Conservation (phyloP, 2,888 invertebrate species). For the Nomada ruficornis region DNA sequence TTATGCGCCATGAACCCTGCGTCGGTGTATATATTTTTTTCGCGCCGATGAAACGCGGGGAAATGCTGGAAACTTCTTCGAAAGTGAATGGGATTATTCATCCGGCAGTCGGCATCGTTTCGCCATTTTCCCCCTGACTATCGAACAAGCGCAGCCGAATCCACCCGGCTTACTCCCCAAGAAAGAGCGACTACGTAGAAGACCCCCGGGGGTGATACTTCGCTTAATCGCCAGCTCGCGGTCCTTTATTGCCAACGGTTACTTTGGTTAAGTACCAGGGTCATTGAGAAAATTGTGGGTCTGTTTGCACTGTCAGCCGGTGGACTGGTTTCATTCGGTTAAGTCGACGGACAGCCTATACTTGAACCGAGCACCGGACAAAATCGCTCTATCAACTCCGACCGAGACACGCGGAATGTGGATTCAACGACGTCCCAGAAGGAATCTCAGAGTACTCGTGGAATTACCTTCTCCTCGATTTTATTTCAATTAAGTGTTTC, state of each 20-base stretch:
- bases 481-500: constrained; percentile 51
- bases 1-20: not conserved
- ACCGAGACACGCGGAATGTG: constrained; percentile 62
- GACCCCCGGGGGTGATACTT: constrained; percentile 69
- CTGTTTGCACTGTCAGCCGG: constrained; percentile 83
- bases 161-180: constrained; percentile 20
- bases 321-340: constrained; percentile 82
- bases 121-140: constrained; percentile 27
- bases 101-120: constrained; percentile 28
- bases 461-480: constrained; percentile 54
- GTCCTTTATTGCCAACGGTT: constrained; percentile 79
- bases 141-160: constrained; percentile 20
- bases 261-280: constrained; percentile 81
- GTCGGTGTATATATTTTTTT: not conserved
- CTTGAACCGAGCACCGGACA: constrained; percentile 75
- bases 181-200: constrained; percentile 53
- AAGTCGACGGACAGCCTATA: constrained; percentile 81
- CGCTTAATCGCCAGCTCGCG: constrained; percentile 75
- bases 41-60: not conserved
- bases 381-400: constrained; percentile 81
- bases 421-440: constrained; percentile 59
- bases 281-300: constrained; percentile 84
- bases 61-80: not conserved
- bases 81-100: constrained; percentile 26
- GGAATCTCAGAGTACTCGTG: constrained; percentile 49